Base-by-base conservation (phyloP, 2,113 vertebrate genomes). In the Oncorhynchus kisutch region DNA sequence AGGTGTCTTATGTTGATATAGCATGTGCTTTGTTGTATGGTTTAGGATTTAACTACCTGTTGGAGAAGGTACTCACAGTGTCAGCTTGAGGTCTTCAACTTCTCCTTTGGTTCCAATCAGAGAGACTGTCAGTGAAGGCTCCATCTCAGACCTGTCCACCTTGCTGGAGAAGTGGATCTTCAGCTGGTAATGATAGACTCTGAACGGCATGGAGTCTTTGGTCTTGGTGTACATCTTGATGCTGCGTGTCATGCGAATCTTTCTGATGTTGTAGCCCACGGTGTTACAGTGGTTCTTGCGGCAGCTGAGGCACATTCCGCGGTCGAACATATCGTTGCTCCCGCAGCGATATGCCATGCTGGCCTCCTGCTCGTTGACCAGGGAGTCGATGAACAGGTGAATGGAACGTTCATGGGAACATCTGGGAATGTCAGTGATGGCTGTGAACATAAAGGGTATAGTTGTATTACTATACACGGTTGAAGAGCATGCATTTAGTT, bases 181-280 rank as follows among this genome's bases (percentile, higher is more conserved):
- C 83, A 95, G 78, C 85, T 94, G 93, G 70, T 94, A 95, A 83
- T 94, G 94, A 76, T 93, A 92, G 72, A 94, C 93, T 93, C 91
- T 90, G 83, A 92, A 94, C 1, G 94, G 94, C 94, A 94, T 93
- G 77, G 84, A 81, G 20, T 90, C 91, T 25, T 91, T 78, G 0
- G 93, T 94, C 67, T 90, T 92, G 82, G 93, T 92, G 89, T 91
- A 94, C 93, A 94, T 92, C 82, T 89, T 88, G 54, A 86, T 70
- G 2, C 75, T 85, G 75, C 88, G 90, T 0, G 85, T 75, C 79
- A 78, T 86, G 73, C 88, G 89, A 54, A 93, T 86, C 70, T 78
- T 90, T 83, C 76, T 88, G 80, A 89, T 83, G 80, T 85, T 74
- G 14, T 94, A 94, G 85, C 94, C 94, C 81, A 94, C 82, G 0